Base-by-base conservation (phyloP, 2,888 invertebrate species). In the Rotaria macrura region DNA sequence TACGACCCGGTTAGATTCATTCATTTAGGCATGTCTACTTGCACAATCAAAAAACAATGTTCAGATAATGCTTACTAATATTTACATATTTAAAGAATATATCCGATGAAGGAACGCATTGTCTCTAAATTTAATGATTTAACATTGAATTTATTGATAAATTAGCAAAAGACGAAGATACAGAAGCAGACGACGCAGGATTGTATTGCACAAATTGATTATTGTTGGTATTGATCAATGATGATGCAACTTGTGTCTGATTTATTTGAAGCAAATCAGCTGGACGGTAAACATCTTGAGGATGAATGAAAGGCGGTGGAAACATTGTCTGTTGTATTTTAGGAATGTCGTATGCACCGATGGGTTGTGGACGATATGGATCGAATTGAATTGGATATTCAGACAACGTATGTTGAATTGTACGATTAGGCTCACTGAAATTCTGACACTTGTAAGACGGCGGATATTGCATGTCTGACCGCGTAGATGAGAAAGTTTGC, bases 211-310 rank as follows among this genome's bases (percentile, higher is more conserved):
- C 47, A 49, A 74, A 83, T 72, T 74, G 72, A 55, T 85, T 85
- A 23, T n/a, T n/a, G 23, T 74, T 85, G 34, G 85, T 52, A 43
- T 85, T 79, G 9, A 85, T 79, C 25, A 34, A 47, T 74, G 38
- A 17, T 40, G 85, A 52, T 57, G 85, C 25, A 4, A 79, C 23
- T 23, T 85, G 43, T 49, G 85, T 74, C 14, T 85, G 85, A 83
- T 84, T 85, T 34, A 54, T 54, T 10, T 72, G 52, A 23, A 85
- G 83, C 6, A 85, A 85, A 74, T 52, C 86, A 47, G 23, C 55
- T 20, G 84, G 34, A 43, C 55, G 55, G 34, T 57, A 55, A 29
- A 83, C 14, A 47, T 84, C 47, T 23, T 85, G n/a, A 34, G n/a
- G n/a, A 40, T 40, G 65, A 20, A 49, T 47, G 25, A 14, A 1